Evolutionary conservation across 2,888 invertebrate species (phyloP).

Genomic region (Nephrocerus scutellatus): DNA sequence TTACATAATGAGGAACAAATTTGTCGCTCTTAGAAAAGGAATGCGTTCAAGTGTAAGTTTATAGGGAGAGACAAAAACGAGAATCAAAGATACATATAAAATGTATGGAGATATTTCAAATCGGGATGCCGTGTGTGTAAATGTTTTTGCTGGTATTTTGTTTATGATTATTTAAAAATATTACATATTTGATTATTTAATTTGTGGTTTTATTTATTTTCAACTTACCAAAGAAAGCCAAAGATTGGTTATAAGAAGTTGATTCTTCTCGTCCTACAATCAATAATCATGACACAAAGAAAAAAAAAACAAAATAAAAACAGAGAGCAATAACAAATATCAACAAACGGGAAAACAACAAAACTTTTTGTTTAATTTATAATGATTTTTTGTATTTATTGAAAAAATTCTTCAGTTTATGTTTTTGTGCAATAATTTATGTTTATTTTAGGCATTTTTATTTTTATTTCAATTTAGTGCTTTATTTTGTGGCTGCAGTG

Average conservation of each 20-base stretch:
- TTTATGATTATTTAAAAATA: conserved; percentile 25
- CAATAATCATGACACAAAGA: conserved; percentile 32
- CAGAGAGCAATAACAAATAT: conserved; percentile 40
- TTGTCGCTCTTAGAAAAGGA: too few species aligned
- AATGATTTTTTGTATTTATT: too few species aligned
- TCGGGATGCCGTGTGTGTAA: conserved; percentile 17
- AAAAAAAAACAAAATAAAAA: conserved; percentile 60
- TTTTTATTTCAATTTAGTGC: conserved; percentile 31
- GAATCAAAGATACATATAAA: too few species aligned
- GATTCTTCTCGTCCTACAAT: conserved; percentile 90
- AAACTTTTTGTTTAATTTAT: conserved; percentile 19
- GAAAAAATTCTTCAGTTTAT: too few species aligned
- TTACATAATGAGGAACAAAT: too few species aligned
- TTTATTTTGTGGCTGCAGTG: conserved; percentile 9
- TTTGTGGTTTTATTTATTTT: conserved; percentile 48
- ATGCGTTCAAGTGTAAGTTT: too few species aligned
- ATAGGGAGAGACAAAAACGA: too few species aligned
- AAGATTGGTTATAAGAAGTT: conserved; percentile 90
- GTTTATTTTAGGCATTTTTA: too few species aligned
- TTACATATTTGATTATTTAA: conserved; percentile 26
- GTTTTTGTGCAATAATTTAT: too few species aligned
- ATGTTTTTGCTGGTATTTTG: conserved; percentile 11
- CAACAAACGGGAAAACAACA: conserved; percentile 30
- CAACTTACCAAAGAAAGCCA: conserved; percentile 91
- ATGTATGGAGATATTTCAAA: too few species aligned